Conservation (phyloP, 2,888 invertebrate genomes). For the Eupelmus urozonus region DNA sequence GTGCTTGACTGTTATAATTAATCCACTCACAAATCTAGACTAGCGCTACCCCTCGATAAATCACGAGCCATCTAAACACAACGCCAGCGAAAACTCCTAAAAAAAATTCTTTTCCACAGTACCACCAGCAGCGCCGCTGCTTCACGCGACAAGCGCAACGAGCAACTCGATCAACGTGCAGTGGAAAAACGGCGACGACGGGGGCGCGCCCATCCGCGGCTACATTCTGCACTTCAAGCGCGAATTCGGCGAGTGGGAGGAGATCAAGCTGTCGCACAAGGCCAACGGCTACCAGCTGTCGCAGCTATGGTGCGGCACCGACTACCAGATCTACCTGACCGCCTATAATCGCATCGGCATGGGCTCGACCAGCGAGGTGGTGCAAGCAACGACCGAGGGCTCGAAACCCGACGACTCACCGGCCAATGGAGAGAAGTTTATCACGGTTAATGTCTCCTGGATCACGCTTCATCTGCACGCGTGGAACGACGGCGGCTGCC, state of each 20-base stretch:
- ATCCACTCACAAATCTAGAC: no score
- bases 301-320: conserved; percentile 92
- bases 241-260: conserved; percentile 95
- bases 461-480: conserved; percentile 92
- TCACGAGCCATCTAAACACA: no score
- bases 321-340: conserved; percentile 92
- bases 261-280: conserved; percentile 90
- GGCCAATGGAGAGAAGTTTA: conserved; percentile 72
- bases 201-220: conserved; percentile 82
- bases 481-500: conserved; percentile 94
- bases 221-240: conserved; percentile 94
- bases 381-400: conserved; percentile 82
- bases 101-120: no score
- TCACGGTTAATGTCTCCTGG: conserved; percentile 90
- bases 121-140: conserved; percentile 90
- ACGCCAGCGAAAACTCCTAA: no score
- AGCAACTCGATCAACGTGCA: conserved; percentile 89
- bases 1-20: no score
- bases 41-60: no score
- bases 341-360: conserved; percentile 95
- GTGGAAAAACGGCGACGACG: conserved; percentile 90
- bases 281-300: conserved; percentile 88
- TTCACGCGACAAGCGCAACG: conserved; percentile 89
- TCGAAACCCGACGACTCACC: conserved; percentile 75
- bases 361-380: conserved; percentile 92